Evolutionary conservation across 2,888 invertebrate species (phyloP).

Genomic region (Phengaris alcon): DNA sequence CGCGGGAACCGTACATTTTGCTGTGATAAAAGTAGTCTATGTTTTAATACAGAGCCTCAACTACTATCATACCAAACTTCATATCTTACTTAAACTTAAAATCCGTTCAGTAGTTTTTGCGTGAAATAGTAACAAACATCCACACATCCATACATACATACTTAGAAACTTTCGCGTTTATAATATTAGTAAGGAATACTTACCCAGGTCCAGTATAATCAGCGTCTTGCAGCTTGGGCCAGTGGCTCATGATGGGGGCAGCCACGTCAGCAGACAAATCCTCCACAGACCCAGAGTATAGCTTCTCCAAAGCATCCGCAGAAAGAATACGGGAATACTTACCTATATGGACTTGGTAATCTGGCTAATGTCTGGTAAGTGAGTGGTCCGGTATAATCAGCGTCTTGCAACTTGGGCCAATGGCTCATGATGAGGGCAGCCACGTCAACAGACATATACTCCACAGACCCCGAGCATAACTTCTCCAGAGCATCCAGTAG

Average conservation of each 20-base stretch:
- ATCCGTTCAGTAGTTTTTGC: too few relatives aligned
- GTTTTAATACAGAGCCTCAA: too few relatives aligned
- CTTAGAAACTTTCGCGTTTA: too few relatives aligned
- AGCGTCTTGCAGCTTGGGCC: conserved; percentile 83
- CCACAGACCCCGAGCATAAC: conserved; percentile 85
- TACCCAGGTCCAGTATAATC: conserved; percentile 93
- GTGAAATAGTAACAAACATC: too few relatives aligned
- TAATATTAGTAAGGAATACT: too few relatives aligned
- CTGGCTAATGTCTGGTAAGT: conserved; percentile 92
- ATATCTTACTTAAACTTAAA: too few relatives aligned
- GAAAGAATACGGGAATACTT: conserved; percentile 34
- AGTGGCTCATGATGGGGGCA: conserved; percentile 81
- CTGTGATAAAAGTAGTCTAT: too few relatives aligned
- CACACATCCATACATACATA: too few relatives aligned
- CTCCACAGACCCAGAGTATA: conserved; percentile 85
- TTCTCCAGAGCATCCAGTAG: conserved; percentile 90
- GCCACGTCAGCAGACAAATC: conserved; percentile 56
- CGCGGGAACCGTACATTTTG: too few relatives aligned
- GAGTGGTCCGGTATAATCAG: conserved; percentile 90
- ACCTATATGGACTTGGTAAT: conserved; percentile 89
- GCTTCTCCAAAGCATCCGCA: conserved; percentile 86
- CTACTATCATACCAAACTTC: too few relatives aligned
- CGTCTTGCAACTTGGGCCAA: conserved; percentile 84
- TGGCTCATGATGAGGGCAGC: conserved; percentile 80
- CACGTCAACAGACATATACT: conserved; percentile 55